phyloP scores from a whole-genome alignment of 2,888 invertebrate species.

The Philereme vetulata region DNA sequence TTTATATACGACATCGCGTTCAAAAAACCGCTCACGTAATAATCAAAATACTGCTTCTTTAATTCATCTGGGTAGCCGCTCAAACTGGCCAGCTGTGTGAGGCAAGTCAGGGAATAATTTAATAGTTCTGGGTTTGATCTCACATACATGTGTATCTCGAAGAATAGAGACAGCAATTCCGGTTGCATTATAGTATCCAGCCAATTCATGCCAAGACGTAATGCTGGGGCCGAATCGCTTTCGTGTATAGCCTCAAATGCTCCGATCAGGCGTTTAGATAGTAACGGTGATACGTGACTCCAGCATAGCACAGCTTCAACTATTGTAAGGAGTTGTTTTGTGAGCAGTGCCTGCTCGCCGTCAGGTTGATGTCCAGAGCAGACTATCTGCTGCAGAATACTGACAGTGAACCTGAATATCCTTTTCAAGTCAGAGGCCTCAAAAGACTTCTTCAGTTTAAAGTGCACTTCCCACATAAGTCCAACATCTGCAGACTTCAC shows the following conservation, averaged over 20 bases:
- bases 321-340: slow-evolving; percentile 89
- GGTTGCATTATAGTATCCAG: slow-evolving; percentile 90
- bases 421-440: slow-evolving; percentile 91
- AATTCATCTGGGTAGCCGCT: slow-evolving; percentile 67
- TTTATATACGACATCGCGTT: slow-evolving; percentile 70
- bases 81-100: slow-evolving; percentile 88
- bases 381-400: slow-evolving; percentile 72
- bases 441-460: slow-evolving; percentile 92
- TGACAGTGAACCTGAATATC: slow-evolving; percentile 86
- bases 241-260: slow-evolving; percentile 88
- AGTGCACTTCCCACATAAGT: slow-evolving; percentile 94
- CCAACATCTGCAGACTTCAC: slow-evolving; percentile 94
- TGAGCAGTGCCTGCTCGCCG: slow-evolving; percentile 81
- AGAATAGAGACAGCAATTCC: slow-evolving; percentile 89
- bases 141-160: slow-evolving; percentile 92
- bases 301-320: slow-evolving; percentile 91
- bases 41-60: slow-evolving; percentile 75
- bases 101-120: slow-evolving; percentile 90
- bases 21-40: slow-evolving; percentile 73
- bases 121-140: slow-evolving; percentile 89
- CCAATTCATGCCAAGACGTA: slow-evolving; percentile 88
- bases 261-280: slow-evolving; percentile 88
- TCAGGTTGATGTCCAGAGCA: slow-evolving; percentile 75
- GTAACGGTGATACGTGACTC: slow-evolving; percentile 89
- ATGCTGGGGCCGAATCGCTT: slow-evolving; percentile 85